phyloP scores from a whole-genome alignment of 2,888 invertebrate genomes.

The Himalopsyche kuldschensis region DNA sequence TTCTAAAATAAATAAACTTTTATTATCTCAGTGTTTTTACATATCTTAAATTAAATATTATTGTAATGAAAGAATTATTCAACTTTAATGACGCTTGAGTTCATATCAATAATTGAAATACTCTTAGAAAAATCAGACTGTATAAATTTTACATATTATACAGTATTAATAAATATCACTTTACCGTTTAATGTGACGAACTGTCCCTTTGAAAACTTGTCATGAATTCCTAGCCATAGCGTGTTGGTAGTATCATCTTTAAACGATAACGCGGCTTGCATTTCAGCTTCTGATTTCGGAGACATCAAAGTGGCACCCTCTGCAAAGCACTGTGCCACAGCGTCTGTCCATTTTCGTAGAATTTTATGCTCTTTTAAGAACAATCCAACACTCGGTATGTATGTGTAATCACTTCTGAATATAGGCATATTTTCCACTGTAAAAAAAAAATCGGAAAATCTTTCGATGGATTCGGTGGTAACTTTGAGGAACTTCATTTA shows the following conservation, averaged over 20 bases:
- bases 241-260: not conserved
- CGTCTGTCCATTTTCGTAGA: constrained; percentile 4
- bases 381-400: not conserved
- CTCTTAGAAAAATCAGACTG: too few species aligned
- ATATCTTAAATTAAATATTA: too few species aligned
- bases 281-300: constrained; percentile 7
- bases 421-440: not conserved
- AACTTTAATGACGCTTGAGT: too few species aligned
- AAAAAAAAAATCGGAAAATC: too few species aligned
- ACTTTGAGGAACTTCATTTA: too few species aligned
- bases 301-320: constrained; percentile 16
- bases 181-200: constrained; percentile 25
- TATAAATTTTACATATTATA: too few species aligned
- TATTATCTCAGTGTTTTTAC: too few species aligned
- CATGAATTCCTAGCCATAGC: constrained; percentile 1
- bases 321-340: not conserved
- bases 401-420: constrained; percentile 9
- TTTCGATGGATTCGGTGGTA: too few species aligned
- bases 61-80: too few species aligned
- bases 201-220: constrained; percentile 15
- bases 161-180: not conserved
- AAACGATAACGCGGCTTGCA: not conserved
- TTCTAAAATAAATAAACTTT: too few species aligned
- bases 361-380: not conserved
- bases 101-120: too few species aligned